A percentile compares a stretch with the other conserved stretches of the same genome.
phyloP scores from a whole-genome alignment of 2,797 vertebrate genomes.

The Erithacus rubecula region DNA sequence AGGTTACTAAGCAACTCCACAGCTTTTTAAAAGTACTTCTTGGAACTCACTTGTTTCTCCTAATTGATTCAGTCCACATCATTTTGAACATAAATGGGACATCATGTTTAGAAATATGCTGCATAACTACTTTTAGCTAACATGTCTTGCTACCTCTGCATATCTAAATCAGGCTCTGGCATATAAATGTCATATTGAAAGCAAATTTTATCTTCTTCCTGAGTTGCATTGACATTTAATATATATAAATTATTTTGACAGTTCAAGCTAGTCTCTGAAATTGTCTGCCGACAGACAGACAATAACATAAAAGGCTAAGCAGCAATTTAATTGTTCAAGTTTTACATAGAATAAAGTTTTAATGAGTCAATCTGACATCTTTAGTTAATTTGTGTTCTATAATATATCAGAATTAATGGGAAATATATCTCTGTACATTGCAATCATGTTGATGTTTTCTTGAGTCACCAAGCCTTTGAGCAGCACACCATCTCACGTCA shows the following conservation, averaged over 20 bases:
- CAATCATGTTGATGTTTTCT: constrained; percentile 13
- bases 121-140: constrained; percentile 61
- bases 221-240: constrained; percentile 72
- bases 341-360: constrained; percentile 66
- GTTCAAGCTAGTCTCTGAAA: constrained; percentile 61
- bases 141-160: constrained; percentile 68
- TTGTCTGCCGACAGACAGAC: constrained; percentile 62
- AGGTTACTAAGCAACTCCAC: constrained; percentile 69
- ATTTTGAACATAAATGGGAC: constrained; percentile 76
- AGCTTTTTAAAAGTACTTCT: constrained; percentile 62
- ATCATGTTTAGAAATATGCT: constrained; percentile 75
- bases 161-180: constrained; percentile 71
- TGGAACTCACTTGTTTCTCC: constrained; percentile 70
- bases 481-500: neutral
- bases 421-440: neutral
- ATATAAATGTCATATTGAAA: constrained; percentile 75
- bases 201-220: constrained; percentile 68
- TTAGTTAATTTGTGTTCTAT: neutral
- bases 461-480: neutral
- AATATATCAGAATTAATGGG: constrained; percentile 20
- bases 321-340: constrained; percentile 49
- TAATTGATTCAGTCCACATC: constrained; percentile 75
- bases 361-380: constrained; percentile 35
- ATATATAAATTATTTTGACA: constrained; percentile 74
- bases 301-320: constrained; percentile 62